Conservation (phyloP, 2,888 invertebrate species). For the Trissonchulus sp. region DNA sequence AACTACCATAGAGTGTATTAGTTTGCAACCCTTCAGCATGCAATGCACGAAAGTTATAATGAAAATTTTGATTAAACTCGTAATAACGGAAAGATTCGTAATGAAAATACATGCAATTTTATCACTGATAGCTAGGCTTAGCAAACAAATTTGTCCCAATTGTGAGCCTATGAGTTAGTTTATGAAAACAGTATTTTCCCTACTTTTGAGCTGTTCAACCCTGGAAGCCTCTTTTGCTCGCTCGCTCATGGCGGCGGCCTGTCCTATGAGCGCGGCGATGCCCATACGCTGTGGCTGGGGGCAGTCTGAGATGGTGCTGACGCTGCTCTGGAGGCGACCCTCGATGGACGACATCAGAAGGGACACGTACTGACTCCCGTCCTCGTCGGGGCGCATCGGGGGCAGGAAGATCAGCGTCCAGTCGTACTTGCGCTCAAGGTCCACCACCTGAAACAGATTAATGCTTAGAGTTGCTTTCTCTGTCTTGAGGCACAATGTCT, state of each 20-base stretch:
- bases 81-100: no score
- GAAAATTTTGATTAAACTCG: no score
- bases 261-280: conserved; percentile 45
- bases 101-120: no score
- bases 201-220: conserved; percentile 44
- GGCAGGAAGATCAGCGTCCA: conserved; percentile 90
- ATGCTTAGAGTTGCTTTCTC: no score
- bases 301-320: neutral
- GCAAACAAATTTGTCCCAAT: no score
- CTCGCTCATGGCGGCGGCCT: conserved; percentile 44
- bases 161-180: neutral
- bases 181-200: neutral
- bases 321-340: neutral
- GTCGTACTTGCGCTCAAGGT: conserved; percentile 76
- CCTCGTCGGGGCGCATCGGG: conserved; percentile 85
- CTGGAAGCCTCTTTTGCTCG: conserved; percentile 44
- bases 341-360: conserved; percentile 11
- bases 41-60: no score
- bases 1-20: no score
- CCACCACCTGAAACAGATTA: conserved; percentile 94
- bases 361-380: conserved; percentile 76
- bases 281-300: conserved; percentile 35
- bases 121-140: no score
- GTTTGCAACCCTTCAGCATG: no score
- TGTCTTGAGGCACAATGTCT: no score